Evolutionary conservation across 2,797 vertebrate genomes (phyloP).

Genomic region (Aldrovandia affinis): DNA sequence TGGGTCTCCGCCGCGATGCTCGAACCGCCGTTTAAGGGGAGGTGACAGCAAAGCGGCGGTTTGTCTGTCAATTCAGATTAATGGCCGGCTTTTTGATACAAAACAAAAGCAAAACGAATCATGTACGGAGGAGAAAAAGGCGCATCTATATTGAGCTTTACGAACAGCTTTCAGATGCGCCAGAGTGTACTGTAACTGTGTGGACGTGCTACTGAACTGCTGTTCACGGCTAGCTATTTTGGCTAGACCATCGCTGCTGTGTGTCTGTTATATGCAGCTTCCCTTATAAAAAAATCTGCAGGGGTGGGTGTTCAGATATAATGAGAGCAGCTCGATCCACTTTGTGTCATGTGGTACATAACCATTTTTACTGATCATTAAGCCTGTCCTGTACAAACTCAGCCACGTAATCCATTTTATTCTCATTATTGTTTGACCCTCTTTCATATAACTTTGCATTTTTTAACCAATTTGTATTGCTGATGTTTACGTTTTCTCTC

Average conservation of each 20-base stretch:
- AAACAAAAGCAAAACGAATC: not conserved
- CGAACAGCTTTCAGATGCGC: not conserved
- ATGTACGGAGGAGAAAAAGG: not conserved
- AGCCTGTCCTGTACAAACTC: no score
- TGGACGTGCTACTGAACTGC: not conserved
- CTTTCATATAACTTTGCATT: no score
- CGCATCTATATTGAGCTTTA: not conserved
- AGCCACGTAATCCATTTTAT: no score
- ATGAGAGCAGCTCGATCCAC: no score
- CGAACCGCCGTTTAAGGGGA: constrained; percentile 42
- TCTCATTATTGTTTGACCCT: no score
- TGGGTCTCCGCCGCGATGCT: constrained; percentile 38
- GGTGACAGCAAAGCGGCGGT: constrained; percentile 36
- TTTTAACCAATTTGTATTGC: no score
- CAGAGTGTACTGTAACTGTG: not conserved
- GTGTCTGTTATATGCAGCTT: not conserved
- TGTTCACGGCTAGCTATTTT: not conserved
- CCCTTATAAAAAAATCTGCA: not conserved
- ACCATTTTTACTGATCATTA: no score
- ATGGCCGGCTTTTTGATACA: not conserved
- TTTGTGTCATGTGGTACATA: no score
- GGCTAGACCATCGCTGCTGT: not conserved
- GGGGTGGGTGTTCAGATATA: not conserved
- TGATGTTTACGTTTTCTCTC: no score
- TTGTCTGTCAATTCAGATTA: constrained; percentile 26